phyloP scores from a whole-genome alignment of 2,797 vertebrate genomes.

The Leptoclinus maculatus region DNA sequence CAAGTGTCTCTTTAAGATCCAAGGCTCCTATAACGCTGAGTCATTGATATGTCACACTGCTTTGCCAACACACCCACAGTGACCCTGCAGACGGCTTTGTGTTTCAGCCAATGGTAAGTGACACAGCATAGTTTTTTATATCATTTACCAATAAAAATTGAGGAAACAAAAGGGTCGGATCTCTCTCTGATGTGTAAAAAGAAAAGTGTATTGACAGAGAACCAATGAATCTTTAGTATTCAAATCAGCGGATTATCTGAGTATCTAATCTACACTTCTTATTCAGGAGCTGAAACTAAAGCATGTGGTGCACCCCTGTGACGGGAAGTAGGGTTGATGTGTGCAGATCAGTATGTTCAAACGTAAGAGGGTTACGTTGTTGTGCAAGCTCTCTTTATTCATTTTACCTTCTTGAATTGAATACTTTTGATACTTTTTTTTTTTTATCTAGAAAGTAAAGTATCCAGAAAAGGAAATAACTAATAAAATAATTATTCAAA shows the following conservation, averaged over 20 bases:
- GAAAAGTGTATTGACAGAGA: neutral
- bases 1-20: slow-evolving; percentile 19
- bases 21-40: slow-evolving; percentile 53
- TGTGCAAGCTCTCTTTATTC: neutral
- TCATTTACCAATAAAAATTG: neutral
- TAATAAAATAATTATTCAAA: neutral
- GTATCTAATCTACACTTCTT: neutral
- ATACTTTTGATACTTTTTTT: neutral
- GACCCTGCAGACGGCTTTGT: slow-evolving; percentile 8
- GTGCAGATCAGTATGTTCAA: neutral
- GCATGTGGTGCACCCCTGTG: neutral
- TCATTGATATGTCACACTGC: slow-evolving; percentile 41
- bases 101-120: slow-evolving; percentile 41
- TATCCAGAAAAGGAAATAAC: neutral
- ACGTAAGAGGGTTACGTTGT: neutral
- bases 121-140: neutral
- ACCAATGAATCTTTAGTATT: neutral
- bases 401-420: neutral
- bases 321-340: neutral
- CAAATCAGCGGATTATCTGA: neutral
- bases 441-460: neutral
- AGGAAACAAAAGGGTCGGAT: neutral
- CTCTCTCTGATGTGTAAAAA: neutral
- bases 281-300: slow-evolving; percentile 22
- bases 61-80: slow-evolving; percentile 31